Evolutionary conservation across 2,888 invertebrate species (phyloP), one percentile per base, ranked within the genome.

Genomic region (Syrista parreyssii): DNA sequence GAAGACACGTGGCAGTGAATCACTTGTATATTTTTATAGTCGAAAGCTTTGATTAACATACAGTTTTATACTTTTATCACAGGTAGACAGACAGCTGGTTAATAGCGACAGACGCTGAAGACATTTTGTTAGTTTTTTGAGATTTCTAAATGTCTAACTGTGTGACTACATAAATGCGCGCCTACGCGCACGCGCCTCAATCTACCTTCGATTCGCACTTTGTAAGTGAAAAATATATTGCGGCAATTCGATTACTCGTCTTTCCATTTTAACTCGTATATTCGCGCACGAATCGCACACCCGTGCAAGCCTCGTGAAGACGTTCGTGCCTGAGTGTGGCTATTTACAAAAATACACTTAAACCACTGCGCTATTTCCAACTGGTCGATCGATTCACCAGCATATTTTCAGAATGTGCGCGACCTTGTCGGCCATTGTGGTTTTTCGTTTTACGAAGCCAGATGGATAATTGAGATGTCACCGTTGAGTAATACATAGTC

Each of bases 321-420:
- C 71, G 71, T 31, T 71, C 31, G 71, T 33, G 12, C 71, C 4
- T 9, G 32, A n/a, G n/a, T 12, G 71, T n/a, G 12, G 79, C 74
- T 79, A 75, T 83, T 80, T 82, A 80, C 83, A 86, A 85, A 86
- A 87, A 87, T 87, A 86, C 84, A 78, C 80, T 76, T 85, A 79
- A 82, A 81, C 82, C 80, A 78, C 79, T 79, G 72, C 77, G 84
- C 86, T 86, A 87, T 87, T 88, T 88, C 80, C 82, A 86, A 83
- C 78, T 83, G 79, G 73, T 76, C 83, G 81, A 87, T 88, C 84
- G 85, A 87, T 87, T 86, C 84, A 82, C 80, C 78, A 77, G 79
- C 68, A 81, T 88, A 88, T 88, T 88, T 88, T 83, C 82, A 85
- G 87, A 31, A 30, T 72, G n/a, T 40, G n/a, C n/a, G 34, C 32